These are phyloP conservation scores for Panurus biarmicus DNA, from an alignment of 2,113 vertebrate species.

Conservation along the genomic window DNA sequence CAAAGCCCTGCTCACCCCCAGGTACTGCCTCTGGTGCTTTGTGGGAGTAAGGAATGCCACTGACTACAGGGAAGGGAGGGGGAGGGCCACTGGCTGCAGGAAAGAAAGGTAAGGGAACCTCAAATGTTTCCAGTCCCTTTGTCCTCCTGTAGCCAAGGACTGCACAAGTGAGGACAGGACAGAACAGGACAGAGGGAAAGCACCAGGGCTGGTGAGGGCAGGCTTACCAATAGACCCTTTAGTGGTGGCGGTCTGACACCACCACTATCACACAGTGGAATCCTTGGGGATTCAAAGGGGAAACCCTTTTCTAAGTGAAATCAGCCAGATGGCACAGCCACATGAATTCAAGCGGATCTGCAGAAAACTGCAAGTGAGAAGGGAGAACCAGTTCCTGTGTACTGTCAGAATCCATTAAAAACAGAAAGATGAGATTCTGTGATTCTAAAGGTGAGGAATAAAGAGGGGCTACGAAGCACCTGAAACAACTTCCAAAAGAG, in stretches of 20 bases:
- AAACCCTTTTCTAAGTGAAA: neutral
- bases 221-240: neutral
- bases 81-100: neutral
- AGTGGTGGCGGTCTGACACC: neutral
- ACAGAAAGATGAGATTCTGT: neutral
- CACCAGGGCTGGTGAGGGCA: neutral
- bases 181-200: neutral
- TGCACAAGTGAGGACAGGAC: too few species aligned
- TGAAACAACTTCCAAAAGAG: neutral
- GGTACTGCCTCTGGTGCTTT: neutral
- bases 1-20: rapidly evolving
- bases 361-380: neutral
- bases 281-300: neutral
- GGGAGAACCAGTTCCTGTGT: neutral
- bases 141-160: neutral
- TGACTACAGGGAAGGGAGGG: neutral
- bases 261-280: neutral
- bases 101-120: neutral
- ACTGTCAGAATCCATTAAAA: neutral
- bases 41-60: neutral
- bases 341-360: neutral
- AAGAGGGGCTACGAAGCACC: neutral
- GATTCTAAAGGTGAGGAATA: neutral
- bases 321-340: neutral
- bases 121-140: neutral